These are phyloP conservation scores for Raja brachyura DNA, from an alignment of 2,113 vertebrate species.

Conservation along the genomic window DNA sequence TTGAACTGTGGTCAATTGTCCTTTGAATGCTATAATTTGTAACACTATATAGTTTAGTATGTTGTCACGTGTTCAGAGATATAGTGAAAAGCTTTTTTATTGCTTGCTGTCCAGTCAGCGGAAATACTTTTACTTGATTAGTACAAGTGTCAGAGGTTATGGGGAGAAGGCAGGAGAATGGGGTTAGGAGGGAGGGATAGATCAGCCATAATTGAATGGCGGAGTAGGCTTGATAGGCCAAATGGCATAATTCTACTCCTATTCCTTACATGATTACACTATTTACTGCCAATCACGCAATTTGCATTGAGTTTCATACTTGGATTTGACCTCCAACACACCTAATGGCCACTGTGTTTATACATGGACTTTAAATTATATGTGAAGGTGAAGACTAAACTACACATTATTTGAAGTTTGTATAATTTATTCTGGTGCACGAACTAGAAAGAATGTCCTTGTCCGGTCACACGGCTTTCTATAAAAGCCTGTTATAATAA, in stretches of 20 bases:
- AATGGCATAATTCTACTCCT: no score
- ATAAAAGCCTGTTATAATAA: neutral
- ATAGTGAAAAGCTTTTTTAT: no score
- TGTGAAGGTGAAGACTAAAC: neutral
- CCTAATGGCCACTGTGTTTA: neutral
- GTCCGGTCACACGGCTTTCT: neutral
- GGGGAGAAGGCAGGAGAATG: no score
- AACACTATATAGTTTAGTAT: neutral
- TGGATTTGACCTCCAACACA: neutral
- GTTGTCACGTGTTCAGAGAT: no score
- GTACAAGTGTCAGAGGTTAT: no score
- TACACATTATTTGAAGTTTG: neutral
- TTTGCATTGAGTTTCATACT: neutral
- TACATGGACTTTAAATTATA: neutral
- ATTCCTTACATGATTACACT: no score
- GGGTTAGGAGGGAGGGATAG: no score
- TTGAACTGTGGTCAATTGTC: neutral
- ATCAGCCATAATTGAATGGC: no score
- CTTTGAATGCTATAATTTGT: neutral
- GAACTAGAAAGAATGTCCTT: neutral
- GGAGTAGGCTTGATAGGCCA: no score
- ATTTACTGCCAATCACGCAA: neutral
- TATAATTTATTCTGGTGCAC: neutral
- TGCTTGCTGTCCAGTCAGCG: no score
- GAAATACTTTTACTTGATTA: no score